Conservation (phyloP, 2,797 vertebrate species). For the Acanthiza pusilla region DNA sequence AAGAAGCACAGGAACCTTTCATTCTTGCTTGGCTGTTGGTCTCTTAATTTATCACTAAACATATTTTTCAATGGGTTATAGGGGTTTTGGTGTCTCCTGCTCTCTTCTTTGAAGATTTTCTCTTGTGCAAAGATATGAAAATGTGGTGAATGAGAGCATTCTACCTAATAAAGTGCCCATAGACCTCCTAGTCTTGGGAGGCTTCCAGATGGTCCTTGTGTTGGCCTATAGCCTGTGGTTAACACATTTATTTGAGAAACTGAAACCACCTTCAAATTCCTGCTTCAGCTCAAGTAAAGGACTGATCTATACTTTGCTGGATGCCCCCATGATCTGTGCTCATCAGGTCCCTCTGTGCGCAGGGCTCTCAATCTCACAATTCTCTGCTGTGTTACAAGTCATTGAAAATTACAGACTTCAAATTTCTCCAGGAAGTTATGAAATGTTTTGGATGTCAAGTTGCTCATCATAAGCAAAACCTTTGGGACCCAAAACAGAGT, state of each 20-base stretch:
- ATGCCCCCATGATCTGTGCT: background rate
- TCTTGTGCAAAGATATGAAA: background rate
- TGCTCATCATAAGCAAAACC: slow-evolving; percentile 13
- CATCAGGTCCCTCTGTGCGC: background rate
- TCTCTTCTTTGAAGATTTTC: background rate
- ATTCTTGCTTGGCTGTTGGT: background rate
- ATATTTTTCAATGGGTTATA: background rate
- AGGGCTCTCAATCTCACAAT: background rate
- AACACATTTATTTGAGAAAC: background rate
- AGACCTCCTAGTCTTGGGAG: background rate
- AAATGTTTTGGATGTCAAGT: slow-evolving; percentile 19
- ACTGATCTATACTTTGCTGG: background rate
- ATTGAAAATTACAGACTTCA: slow-evolving; percentile 26
- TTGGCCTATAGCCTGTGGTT: background rate
- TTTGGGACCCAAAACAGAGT: background rate
- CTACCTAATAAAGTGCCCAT: fast-evolving
- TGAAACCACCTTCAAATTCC: background rate
- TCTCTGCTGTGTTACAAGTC: background rate
- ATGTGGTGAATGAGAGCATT: background rate
- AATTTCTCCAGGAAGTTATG: slow-evolving; percentile 26
- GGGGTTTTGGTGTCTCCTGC: background rate
- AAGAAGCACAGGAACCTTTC: background rate
- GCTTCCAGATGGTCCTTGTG: background rate
- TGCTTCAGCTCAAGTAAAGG: background rate
- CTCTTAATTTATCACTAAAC: background rate